Evolutionary conservation across 2,797 vertebrate species (phyloP), one percentile per base, ranked within the genome.

Genomic region (Kryptolebias ocellatus): DNA sequence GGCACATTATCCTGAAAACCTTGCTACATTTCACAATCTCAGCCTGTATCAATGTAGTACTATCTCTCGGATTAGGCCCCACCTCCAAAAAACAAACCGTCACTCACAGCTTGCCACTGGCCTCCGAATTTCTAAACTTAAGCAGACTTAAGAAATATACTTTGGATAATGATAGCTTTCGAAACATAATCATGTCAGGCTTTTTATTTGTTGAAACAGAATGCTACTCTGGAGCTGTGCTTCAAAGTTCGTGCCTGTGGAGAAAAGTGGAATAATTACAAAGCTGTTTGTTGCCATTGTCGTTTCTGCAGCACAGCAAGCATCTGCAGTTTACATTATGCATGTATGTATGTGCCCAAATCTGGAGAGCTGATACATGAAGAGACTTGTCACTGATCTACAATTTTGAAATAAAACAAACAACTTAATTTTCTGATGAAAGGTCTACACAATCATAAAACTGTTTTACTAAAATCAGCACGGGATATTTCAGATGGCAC

Each of bases 201-300:
- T 64, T 71, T 67, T 53, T 63, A 57, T 82, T 68, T 76, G 58
- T 59, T 58, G 60, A 70, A 34, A 65, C 18, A 70, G 47, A 64
- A 53, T 46, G 54, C 28, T 27, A 46, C 0, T 31, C 70, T 10
- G 57, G 47, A 39, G 62, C 57, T 37, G 70, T 28, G 34, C 72
- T 74, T 85, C 64, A 80, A 70, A 85, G 70, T 18, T 7, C 10
- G 34, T 69, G 39, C 34, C 60, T 63, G 58, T 31, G n/a, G 49
- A 60, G 54, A 69, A 74, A 72, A 81, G 29, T 60, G 62, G 55
- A 69, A 63, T 78, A 70, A 80, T 79, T 62, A 67, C 65, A 76
- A 70, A 24, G 66, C 2, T 69, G 59, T 47, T 60, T 20, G 62
- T 53, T 50, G 63, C 51, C 49, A 55, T 68, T 74, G 70, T 80